These are phyloP conservation scores for Gobio gobio DNA, from an alignment of 2,113 vertebrate genomes.

Conservation along the genomic window DNA sequence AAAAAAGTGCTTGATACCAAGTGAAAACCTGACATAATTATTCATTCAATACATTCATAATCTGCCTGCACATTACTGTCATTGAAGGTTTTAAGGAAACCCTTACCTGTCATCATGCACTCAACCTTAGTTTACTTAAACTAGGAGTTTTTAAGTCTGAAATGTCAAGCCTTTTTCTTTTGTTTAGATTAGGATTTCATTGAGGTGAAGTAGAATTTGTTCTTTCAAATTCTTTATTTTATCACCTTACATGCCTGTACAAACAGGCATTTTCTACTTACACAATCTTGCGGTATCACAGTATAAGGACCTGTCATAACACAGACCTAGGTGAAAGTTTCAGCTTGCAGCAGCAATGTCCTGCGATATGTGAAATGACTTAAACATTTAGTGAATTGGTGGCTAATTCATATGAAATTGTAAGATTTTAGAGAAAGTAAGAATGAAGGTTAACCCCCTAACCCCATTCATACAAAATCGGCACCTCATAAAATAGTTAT, in stretches of 20 bases:
- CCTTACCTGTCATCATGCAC: background rate
- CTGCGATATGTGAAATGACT: constrained; percentile 22
- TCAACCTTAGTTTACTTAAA: background rate
- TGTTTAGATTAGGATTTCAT: constrained; percentile 49
- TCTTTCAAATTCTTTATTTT: constrained; percentile 27
- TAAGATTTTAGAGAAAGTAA: too few relatives aligned
- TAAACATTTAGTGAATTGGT: background rate
- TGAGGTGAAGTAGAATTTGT: constrained; percentile 23
- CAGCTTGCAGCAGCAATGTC: background rate
- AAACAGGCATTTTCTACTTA: constrained; percentile 38
- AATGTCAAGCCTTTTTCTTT: constrained; percentile 21
- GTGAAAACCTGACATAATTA: background rate
- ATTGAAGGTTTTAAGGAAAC: background rate
- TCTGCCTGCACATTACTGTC: background rate
- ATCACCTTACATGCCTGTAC: constrained; percentile 40
- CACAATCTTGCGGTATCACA: constrained; percentile 44
- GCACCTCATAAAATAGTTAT: too few relatives aligned
- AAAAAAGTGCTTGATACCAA: background rate
- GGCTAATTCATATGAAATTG: too few relatives aligned
- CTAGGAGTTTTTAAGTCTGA: background rate
- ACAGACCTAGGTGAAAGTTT: constrained; percentile 10
- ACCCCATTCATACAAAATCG: too few relatives aligned
- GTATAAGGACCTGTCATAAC: constrained; percentile 38
- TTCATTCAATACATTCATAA: background rate
- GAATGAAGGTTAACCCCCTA: too few relatives aligned